Evolutionary conservation across 1,140 invertebrate genomes (phyloP).

Genomic region (Platorchestia sp.): DNA sequence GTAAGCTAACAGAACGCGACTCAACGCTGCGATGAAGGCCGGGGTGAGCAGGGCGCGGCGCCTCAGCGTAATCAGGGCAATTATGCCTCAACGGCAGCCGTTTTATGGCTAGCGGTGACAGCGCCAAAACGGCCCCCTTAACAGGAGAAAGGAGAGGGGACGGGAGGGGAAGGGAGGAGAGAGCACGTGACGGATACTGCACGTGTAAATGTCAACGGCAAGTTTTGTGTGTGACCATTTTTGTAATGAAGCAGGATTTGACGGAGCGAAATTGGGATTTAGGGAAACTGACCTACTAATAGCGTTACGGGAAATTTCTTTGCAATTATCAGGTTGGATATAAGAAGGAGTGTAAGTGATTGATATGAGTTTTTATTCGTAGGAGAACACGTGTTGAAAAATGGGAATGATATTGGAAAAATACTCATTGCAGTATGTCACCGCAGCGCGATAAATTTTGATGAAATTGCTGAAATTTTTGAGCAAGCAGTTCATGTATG

Average conservation of each 20-base stretch:
- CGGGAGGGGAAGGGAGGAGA: not conserved
- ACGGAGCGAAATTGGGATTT: not conserved
- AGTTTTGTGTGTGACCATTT: not conserved
- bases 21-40: not conserved
- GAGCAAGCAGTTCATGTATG: too few relatives aligned
- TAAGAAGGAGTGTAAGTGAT: too few relatives aligned
- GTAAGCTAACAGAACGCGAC: not conserved
- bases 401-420: too few relatives aligned
- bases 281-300: too few relatives aligned
- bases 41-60: not conserved
- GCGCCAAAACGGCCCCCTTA: not conserved
- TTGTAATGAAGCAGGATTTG: not conserved
- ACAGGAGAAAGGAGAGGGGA: not conserved
- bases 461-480: too few relatives aligned
- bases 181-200: not conserved
- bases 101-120: slow-evolving; percentile 42
- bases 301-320: too few relatives aligned
- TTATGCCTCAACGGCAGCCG: not conserved
- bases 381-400: too few relatives aligned
- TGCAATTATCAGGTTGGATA: too few relatives aligned
- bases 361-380: too few relatives aligned
- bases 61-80: slow-evolving; percentile 4
- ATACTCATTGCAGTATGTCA: too few relatives aligned
- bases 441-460: too few relatives aligned
- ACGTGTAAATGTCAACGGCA: not conserved